Percentiles rank a stretch among this genome's conserved stretches.
Conservation (phyloP, 2,797 vertebrate species). For the Margarornis squamiger region DNA sequence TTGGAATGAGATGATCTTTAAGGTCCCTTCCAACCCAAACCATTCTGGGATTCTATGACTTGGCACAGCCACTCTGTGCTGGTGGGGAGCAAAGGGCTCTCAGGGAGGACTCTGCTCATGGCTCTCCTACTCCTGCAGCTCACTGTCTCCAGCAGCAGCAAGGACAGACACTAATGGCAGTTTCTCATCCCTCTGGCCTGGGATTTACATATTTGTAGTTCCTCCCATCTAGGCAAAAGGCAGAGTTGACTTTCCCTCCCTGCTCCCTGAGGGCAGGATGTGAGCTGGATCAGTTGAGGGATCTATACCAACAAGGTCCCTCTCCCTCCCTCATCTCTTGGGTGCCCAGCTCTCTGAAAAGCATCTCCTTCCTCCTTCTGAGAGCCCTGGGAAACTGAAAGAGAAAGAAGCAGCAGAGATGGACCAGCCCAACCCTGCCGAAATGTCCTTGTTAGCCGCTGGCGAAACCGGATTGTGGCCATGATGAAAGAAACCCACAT, state of each 20-base stretch:
- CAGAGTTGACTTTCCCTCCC: not conserved
- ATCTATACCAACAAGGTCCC: not conserved
- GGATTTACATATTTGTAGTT: too few species aligned
- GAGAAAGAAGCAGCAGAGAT: not conserved
- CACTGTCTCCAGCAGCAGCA: not conserved
- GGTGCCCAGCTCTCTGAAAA: not conserved
- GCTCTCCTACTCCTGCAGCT: not conserved
- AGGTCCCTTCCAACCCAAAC: not conserved
- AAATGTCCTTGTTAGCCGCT: not conserved
- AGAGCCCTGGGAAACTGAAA: not conserved
- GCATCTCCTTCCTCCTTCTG: not conserved
- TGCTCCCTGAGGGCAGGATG: not conserved
- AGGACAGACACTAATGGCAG: not conserved
- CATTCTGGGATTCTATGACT: not conserved
- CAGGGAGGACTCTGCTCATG: not conserved
- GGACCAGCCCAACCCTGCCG: not conserved
- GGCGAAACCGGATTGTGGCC: not conserved
- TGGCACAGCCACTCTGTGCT: not conserved
- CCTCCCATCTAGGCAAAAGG: not conserved
- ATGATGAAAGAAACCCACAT: constrained; percentile 10
- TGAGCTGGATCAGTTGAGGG: accelerated
- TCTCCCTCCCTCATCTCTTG: not conserved
- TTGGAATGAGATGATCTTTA: not conserved
- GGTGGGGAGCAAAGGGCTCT: not conserved
- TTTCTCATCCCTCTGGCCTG: not conserved